These are phyloP conservation scores for Thyatira batis DNA, from an alignment of 2,888 invertebrate genomes.

Conservation along the genomic window DNA sequence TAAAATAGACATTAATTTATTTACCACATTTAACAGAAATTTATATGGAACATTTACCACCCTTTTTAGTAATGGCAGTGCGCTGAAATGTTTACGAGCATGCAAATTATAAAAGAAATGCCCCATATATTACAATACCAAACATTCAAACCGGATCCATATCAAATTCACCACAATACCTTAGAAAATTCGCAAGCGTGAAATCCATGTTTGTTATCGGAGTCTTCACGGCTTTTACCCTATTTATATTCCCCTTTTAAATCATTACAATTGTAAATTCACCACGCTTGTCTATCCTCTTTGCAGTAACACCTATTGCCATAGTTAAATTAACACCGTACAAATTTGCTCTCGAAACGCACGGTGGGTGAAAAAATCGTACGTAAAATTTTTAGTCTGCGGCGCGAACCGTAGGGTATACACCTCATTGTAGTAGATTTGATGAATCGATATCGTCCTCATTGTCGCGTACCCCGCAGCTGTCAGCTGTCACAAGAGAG, in stretches of 20 bases:
- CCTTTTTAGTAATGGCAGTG: background rate
- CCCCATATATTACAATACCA: slow-evolving; percentile 34
- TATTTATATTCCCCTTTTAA: slow-evolving; percentile 74
- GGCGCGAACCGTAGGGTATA: slow-evolving; percentile 51
- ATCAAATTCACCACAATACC: slow-evolving; percentile 63
- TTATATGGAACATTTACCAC: too few species aligned
- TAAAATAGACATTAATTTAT: too few species aligned
- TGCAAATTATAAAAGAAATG: slow-evolving; percentile 25
- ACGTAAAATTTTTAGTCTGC: slow-evolving; percentile 39
- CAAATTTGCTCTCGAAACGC: slow-evolving; percentile 8
- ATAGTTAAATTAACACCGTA: slow-evolving; percentile 32
- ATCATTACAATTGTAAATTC: slow-evolving; percentile 73
- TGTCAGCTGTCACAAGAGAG: slow-evolving; percentile 74
- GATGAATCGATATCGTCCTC: slow-evolving; percentile 72
- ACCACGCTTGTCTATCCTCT: slow-evolving; percentile 67
- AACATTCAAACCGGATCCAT: slow-evolving; percentile 46
- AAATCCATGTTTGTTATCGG: slow-evolving; percentile 78
- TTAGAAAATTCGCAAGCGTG: slow-evolving; percentile 61
- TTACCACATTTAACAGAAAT: too few species aligned
- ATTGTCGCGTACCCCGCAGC: slow-evolving; percentile 73
- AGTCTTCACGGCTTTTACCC: slow-evolving; percentile 72
- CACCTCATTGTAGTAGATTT: slow-evolving; percentile 66
- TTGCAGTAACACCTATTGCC: slow-evolving; percentile 49
- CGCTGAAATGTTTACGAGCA: background rate
- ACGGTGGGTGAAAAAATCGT: slow-evolving; percentile 30